A percentile compares a stretch with the other conserved stretches of the same genome.
Conservation (phyloP, 2,113 vertebrate species). For the Syrmaticus mikado region DNA sequence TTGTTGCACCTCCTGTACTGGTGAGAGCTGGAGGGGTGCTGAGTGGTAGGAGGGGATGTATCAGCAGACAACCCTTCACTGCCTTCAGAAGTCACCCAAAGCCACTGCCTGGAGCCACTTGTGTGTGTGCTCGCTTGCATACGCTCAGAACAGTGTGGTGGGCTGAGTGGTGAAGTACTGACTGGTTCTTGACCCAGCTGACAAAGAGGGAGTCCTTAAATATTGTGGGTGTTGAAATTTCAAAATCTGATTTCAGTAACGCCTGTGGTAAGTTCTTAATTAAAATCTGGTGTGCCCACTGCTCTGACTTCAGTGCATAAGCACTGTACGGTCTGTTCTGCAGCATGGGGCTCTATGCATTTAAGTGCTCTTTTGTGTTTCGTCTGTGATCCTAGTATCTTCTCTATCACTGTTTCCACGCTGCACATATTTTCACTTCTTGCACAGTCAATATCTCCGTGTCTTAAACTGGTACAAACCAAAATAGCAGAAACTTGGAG, state of each 20-base stretch:
- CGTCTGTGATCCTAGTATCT: fast-evolving
- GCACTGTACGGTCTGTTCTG: not conserved
- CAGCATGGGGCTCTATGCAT: not conserved
- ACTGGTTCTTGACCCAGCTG: not conserved
- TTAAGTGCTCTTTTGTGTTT: not conserved
- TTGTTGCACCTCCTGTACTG: not conserved
- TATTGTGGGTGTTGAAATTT: not conserved
- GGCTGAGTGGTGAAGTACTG: not conserved
- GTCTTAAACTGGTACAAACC: not conserved
- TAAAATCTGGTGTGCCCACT: not conserved
- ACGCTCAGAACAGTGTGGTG: not conserved
- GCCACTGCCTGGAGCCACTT: not conserved
- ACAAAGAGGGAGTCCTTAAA: not conserved
- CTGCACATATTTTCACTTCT: not conserved
- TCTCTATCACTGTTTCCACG: not conserved
- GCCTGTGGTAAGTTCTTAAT: not conserved
- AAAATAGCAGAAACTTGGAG: not conserved
- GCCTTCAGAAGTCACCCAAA: not conserved
- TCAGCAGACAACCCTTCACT: not conserved
- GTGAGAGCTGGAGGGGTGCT: not conserved
- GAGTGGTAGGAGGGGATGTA: not conserved
- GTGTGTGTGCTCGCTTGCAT: fast-evolving
- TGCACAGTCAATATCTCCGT: not conserved
- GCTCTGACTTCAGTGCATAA: not conserved
- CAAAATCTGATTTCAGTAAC: not conserved